A percentile compares a stretch with the other conserved stretches of the same genome.
phyloP scores from a whole-genome alignment of 2,888 invertebrate species.

The Drosophila sordidapex region DNA sequence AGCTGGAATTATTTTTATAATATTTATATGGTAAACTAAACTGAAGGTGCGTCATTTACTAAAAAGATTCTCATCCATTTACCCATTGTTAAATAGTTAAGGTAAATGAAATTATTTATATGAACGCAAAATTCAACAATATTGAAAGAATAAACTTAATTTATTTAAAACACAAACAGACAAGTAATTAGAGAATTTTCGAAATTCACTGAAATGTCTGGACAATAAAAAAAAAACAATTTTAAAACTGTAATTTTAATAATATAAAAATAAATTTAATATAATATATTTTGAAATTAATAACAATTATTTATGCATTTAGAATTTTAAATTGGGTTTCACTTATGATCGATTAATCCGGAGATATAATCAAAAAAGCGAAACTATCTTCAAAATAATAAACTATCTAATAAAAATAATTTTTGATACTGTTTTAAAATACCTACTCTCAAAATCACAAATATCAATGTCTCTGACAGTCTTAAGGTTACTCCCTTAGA shows the following conservation, averaged over 20 bases:
- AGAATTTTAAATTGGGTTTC: background rate
- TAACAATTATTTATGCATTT: background rate
- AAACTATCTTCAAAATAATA: background rate
- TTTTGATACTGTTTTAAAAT: background rate
- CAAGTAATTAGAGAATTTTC: background rate
- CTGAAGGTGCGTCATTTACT: background rate
- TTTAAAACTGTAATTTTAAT: background rate
- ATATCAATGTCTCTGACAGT: background rate
- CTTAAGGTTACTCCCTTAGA: background rate
- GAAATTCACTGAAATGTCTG: background rate
- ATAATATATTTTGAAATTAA: background rate
- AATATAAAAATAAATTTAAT: background rate
- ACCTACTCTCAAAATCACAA: background rate
- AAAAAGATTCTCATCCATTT: background rate
- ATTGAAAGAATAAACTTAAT: background rate
- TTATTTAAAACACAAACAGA: background rate
- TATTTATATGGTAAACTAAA: background rate
- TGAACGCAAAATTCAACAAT: background rate
- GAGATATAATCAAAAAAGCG: too few relatives aligned
- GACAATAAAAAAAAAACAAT: background rate
- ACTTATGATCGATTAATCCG: background rate
- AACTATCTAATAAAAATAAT: background rate
- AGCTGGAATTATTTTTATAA: background rate
- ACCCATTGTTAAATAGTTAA: background rate
- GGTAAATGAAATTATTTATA: background rate